Base-by-base conservation (phyloP, 2,797 vertebrate species). In the Betta splendens region DNA sequence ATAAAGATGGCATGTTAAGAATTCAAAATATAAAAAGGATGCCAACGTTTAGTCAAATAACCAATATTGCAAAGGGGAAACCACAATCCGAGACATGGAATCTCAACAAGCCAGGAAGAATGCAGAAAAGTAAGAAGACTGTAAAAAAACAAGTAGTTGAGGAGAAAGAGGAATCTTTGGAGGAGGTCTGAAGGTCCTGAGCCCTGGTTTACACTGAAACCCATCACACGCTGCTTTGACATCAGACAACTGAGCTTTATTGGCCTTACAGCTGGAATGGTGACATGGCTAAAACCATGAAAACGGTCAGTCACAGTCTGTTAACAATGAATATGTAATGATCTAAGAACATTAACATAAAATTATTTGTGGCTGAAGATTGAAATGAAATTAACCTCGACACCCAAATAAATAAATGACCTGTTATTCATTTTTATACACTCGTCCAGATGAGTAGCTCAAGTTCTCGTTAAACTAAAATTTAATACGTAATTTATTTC, bases 31-130 rank as follows among this genome's bases (percentile, higher is more conserved):
- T 67, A 52, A 79, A 42, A 49, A 55, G n/a, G n/a, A 37, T 72
- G 73, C 79, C 69, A 77, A 59, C 45, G 63, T 84, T 77, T 45
- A 75, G 72, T 79, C 52, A 76, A 82, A 80, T 79, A 77, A 59
- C 60, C 45, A 40, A 55, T 64, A 74, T 57, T 62, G 64, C 71
- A 72, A 81, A 83, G 38, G 62, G n/a, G 39, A 70, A 85, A 81
- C 73, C 76, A 76, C 77, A 79, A 72, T 64, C 32, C 55, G 74
- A 59, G 48, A 75, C 64, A 18, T 65, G 59, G 66, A 82, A 85
- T 71, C 62, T 69, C 65, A 77, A 78, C 48, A 77, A 73, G 71
- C 71, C 65, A 64, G 70, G 61, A 84, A 62, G 69, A 75, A 79
- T 72, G 72, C 64, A 17, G 55, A 77, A 64, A 77, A 81, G 48